Evolutionary conservation across 1,140 invertebrate species (phyloP), one percentile per base, ranked within the genome.

Genomic region (Liolophura sinensis): DNA sequence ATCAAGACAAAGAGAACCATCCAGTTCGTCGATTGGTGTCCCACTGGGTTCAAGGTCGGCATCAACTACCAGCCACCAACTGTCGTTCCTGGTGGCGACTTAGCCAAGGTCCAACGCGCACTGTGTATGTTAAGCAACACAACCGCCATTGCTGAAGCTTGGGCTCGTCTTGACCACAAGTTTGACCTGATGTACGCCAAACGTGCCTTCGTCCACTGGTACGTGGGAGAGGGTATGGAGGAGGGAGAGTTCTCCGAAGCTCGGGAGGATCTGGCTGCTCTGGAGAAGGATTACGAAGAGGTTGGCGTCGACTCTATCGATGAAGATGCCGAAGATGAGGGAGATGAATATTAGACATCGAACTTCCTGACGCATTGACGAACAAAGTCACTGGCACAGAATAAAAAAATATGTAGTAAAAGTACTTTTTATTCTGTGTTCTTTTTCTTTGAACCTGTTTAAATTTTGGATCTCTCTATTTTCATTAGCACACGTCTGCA

Each of bases 11-110:
- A 92, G 74, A 84, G 69, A 62, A 90, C 90, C 71, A 92, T 95
- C 75, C 91, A 93, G 85, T 95, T 95, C 83, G 93, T 94, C 31
- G 92, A 94, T 85, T 93, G 93, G 93, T 94, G 92, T 84, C 93
- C 92, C 54, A 94, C 93, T 74, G 92, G 92, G 4, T 80, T 78
- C 62, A 78, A 80, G 69, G 79, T 80, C 4, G 72, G 72, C 12
- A 72, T 77, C 24, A 77, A 77, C 65, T 75, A 77, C 65, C 76
- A 76, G 50, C 73, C 75, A 16, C 73, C 77, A 24, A 92, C 91
- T 68, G 91, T 91, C 27, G 91, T 94, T 63, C 91, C 92, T 52
- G 91, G 69, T 93, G 31, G 78, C 57, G 66, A 65, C 67, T 69
- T 68, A 64, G 75, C 58, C 92, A 95, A 78, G 85, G 74, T 75